These are phyloP conservation scores for Podarcis raffonei DNA, from an alignment of 2,113 vertebrate species.

Conservation along the genomic window DNA sequence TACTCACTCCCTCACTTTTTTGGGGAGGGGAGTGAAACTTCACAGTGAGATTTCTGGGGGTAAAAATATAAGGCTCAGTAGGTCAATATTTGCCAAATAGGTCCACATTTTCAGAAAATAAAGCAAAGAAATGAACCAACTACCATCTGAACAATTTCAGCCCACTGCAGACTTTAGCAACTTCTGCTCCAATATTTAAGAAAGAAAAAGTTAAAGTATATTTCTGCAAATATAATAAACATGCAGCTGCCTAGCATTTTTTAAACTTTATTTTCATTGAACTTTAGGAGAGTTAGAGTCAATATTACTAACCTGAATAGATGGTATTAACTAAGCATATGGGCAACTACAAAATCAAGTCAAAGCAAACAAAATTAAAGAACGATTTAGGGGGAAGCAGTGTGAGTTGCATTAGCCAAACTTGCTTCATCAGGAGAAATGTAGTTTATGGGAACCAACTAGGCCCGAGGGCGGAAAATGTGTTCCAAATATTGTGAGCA, in stretches of 20 bases:
- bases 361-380: constrained; percentile 6
- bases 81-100: not conserved
- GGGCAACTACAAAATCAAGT: not conserved
- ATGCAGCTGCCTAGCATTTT: not conserved
- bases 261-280: constrained; percentile 3
- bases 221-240: not conserved
- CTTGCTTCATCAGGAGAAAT: not conserved
- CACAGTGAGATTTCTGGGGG: not conserved
- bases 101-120: not conserved
- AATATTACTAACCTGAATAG: not conserved
- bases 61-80: not conserved
- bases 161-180: not conserved
- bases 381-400: not conserved
- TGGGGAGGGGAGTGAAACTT: not conserved
- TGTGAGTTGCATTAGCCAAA: not conserved
- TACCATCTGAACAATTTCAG: not conserved
- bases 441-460: not conserved
- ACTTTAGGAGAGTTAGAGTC: not conserved
- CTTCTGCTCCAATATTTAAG: not conserved
- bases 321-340: not conserved
- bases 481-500: not conserved
- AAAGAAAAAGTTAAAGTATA: not conserved
- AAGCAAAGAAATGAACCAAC: not conserved
- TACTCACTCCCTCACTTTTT: not conserved
- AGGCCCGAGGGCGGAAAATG: not conserved